Base-by-base conservation (phyloP, 2,797 vertebrate species). In the Buceros bicornis region DNA sequence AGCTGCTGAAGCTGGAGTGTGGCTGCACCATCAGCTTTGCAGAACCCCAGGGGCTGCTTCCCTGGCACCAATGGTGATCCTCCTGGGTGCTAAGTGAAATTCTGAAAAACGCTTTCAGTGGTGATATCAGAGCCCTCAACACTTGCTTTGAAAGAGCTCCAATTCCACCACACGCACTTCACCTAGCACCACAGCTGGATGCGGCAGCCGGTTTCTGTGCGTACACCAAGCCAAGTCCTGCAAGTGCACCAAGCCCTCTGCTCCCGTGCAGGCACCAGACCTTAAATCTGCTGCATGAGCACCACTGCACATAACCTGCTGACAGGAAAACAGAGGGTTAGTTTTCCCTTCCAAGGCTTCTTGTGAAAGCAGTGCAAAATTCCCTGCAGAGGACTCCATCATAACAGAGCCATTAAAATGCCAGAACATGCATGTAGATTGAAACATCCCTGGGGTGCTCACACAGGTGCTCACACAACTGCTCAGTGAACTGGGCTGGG, bases 161-260 rank as follows among this genome's bases (percentile, higher is more conserved):
- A 24, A 43, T 90, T 78, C 51, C 48, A 65, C 37, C 33, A 48
- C 0, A 4, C 31, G 40, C 4, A 5, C 35, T 81, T 28, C 2
- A 3, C 21, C 51, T 57, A 65, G 31, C 66, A 48, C 45, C 7
- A 1, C 19, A 60, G 65, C 31, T 54, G 35, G 47, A 57, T 1
- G 6, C 1, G 0, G 31, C 10, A 91, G 40, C 47, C 1, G 0
- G 35, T 62, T 62, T 14, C 33, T 50, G 25, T 21, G 37, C 1
- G 0, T 31, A 45, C 16, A 66, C 6, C 33, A 43, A 13, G 51
- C 4, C 45, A 72, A 65, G 50, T 37, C 47, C 42, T 65, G 21
- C 50, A 22, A 25, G 28, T 0, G 0, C 40, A 72, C 25, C 31
- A 31, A 87, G 48, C 3, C 9, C 22, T 50, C 71, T 74, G 50